Evolutionary conservation across 2,113 vertebrate species (phyloP).

Genomic region (Eclectus roratus): DNA sequence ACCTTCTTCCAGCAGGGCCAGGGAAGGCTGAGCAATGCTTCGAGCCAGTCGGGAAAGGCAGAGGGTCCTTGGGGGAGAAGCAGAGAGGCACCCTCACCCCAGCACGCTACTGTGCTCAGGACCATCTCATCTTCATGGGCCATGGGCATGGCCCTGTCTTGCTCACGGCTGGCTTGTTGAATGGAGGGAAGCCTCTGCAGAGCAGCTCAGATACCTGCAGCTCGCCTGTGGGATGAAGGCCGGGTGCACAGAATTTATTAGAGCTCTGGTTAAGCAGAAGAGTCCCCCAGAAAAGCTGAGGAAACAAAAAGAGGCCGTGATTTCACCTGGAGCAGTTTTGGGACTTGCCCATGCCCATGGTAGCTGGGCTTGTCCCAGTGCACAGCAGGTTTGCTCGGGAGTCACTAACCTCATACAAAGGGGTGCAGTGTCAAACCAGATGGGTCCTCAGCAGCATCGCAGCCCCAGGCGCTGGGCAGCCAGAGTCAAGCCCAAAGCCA

Average conservation of each 20-base stretch:
- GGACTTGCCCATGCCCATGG: background rate
- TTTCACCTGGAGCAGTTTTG: background rate
- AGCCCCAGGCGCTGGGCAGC: background rate
- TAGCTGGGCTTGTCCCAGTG: background rate
- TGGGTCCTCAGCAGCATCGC: background rate
- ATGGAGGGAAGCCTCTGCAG: background rate
- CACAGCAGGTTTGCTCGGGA: background rate
- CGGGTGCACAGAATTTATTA: slow-evolving; percentile 7
- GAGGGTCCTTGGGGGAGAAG: accelerated
- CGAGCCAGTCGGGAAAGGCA: background rate
- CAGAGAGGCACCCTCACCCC: background rate
- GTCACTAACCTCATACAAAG: accelerated
- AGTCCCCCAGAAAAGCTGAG: background rate
- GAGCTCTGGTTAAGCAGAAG: slow-evolving; percentile 2
- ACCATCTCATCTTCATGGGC: accelerated
- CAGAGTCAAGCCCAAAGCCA: background rate
- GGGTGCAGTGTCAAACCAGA: background rate
- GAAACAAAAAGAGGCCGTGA: background rate
- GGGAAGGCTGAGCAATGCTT: background rate
- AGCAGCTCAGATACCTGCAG: background rate
- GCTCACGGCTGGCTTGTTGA: accelerated
- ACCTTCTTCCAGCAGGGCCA: background rate
- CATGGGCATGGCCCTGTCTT: accelerated
- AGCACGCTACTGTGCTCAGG: background rate
- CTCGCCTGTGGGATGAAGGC: accelerated